Percentiles rank a stretch among this genome's conserved stretches.
Conservation (phyloP, 2,888 invertebrate genomes). For the Acleris holmiana region DNA sequence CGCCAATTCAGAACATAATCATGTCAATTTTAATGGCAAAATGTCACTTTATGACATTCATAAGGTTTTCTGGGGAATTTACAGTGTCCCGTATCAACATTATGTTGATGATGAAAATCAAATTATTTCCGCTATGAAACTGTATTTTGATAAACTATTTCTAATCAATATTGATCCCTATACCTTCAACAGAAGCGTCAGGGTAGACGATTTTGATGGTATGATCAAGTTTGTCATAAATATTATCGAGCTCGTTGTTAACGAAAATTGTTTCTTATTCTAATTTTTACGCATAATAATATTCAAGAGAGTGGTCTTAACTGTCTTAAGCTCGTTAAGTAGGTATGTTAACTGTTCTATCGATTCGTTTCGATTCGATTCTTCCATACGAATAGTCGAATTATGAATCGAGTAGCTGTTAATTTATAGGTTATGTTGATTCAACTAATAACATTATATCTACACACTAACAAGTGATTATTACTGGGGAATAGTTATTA, state of each 20-base stretch:
- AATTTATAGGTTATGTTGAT: constrained; percentile 70
- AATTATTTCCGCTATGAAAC: constrained; percentile 39
- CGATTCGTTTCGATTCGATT: constrained; percentile 60
- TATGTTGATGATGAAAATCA: constrained; percentile 48
- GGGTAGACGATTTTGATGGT: constrained; percentile 1
- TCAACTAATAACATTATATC: constrained; percentile 45
- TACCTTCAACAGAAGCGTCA: constrained; percentile 20
- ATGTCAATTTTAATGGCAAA: constrained; percentile 28
- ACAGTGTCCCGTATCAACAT: constrained; percentile 42
- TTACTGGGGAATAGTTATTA: constrained; percentile 35
- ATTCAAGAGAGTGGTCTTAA: constrained; percentile 70
- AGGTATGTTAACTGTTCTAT: constrained; percentile 69
- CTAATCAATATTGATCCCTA: constrained; percentile 37
- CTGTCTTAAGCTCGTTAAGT: constrained; percentile 67
- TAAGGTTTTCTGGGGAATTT: constrained; percentile 46
- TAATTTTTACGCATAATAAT: constrained; percentile 64
- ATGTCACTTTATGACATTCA: constrained; percentile 19
- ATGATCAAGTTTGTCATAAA: constrained; percentile 12
- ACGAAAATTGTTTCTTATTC: constrained; percentile 61
- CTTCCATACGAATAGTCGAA: constrained; percentile 67
- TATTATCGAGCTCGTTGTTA: constrained; percentile 38
- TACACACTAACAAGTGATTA: constrained; percentile 40
- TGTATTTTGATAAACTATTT: constrained; percentile 1
- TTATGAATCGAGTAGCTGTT: constrained; percentile 63
- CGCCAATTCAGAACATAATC: constrained; percentile 19